These are phyloP conservation scores for Catocala sponsa DNA, from an alignment of 2,888 invertebrate species.

Conservation along the genomic window DNA sequence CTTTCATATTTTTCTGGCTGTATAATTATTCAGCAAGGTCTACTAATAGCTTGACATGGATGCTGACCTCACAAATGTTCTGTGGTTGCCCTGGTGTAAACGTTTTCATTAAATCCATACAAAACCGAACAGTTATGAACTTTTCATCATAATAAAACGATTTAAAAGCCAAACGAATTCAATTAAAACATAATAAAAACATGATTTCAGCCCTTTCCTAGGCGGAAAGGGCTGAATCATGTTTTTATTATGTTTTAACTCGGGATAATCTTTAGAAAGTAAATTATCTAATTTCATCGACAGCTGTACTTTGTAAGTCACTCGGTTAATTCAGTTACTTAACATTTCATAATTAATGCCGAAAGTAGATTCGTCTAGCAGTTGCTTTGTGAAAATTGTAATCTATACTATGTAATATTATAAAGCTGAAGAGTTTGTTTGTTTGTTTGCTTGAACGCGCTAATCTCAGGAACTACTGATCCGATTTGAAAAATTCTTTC, in stretches of 20 bases:
- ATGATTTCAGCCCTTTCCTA: slow-evolving; percentile 13
- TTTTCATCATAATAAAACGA: neutral
- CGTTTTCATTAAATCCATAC: neutral
- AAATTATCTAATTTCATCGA: slow-evolving; percentile 29
- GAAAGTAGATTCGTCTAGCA: neutral
- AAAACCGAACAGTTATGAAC: neutral
- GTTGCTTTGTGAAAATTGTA: neutral
- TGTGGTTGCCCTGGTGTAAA: neutral
- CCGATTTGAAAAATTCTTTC: too few relatives aligned
- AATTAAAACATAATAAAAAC: slow-evolving; percentile 24
- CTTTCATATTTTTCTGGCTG: too few relatives aligned
- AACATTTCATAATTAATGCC: slow-evolving; percentile 9
- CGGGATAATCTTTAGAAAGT: slow-evolving; percentile 22
- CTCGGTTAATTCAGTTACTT: slow-evolving; percentile 3
- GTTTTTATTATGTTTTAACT: too few relatives aligned
- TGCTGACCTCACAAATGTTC: too few relatives aligned
- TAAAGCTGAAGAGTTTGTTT: too few relatives aligned
- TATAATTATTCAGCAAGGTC: too few relatives aligned
- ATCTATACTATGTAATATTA: too few relatives aligned
- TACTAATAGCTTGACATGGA: too few relatives aligned
- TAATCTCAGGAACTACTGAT: too few relatives aligned
- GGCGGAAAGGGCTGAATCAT: too few relatives aligned
- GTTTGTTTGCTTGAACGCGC: too few relatives aligned
- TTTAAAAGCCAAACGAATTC: slow-evolving; percentile 12
- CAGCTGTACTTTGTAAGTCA: slow-evolving; percentile 14